phyloP scores from a whole-genome alignment of 2,888 invertebrate genomes.

The Agrochola macilenta region DNA sequence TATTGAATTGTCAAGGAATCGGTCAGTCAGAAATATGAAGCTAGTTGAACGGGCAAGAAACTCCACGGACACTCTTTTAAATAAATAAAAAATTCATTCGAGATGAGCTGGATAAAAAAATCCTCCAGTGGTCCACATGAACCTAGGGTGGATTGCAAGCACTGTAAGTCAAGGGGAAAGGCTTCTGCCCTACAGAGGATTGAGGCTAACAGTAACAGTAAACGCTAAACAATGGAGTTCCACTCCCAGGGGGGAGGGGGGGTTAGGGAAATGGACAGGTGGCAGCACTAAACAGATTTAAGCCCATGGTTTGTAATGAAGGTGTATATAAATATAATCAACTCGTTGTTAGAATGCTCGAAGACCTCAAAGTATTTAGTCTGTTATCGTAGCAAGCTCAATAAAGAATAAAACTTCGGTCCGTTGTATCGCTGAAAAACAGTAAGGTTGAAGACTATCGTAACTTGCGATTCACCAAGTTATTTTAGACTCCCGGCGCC shows the following conservation, averaged over 20 bases:
- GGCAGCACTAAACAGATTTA: neutral
- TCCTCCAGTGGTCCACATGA: neutral
- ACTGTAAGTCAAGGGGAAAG: neutral
- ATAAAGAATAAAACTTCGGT: neutral
- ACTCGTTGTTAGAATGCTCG: neutral
- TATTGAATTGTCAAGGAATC: too few species aligned
- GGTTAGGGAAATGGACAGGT: neutral
- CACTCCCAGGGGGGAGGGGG: too few species aligned
- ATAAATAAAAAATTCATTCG: too few species aligned
- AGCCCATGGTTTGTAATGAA: neutral
- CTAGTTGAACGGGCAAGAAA: too few species aligned
- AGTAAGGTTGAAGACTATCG: neutral
- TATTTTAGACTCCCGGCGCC: constrained; percentile 39
- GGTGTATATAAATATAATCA: too few species aligned
- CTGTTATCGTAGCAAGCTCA: neutral
- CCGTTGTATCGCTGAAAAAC: neutral
- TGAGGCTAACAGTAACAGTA: neutral
- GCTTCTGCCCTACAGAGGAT: neutral
- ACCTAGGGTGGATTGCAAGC: neutral
- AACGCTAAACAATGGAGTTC: neutral
- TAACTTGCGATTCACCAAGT: constrained; percentile 30
- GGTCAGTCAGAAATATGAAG: too few species aligned
- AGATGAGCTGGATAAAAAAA: neutral
- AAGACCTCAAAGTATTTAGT: neutral
- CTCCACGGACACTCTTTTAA: too few species aligned